Base-by-base conservation (phyloP, 2,797 vertebrate species). In the Phyllotis vaccarum region DNA sequence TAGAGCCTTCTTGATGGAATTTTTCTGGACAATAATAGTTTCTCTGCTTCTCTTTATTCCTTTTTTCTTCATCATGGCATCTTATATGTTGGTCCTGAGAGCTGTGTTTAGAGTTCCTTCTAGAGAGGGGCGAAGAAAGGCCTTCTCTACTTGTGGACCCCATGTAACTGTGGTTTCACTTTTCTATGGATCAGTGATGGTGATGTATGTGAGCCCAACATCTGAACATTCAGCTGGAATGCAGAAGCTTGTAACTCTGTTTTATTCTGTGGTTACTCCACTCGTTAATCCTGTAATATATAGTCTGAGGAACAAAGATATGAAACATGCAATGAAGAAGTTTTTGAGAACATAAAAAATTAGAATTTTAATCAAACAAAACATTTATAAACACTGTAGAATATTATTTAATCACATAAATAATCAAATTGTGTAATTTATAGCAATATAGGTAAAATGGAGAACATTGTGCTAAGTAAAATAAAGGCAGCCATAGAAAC, bases 201-300 rank as follows among this genome's bases (percentile, higher is more conserved):
- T 97, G 34, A 98, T 96, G 93, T 98, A 97, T 75, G 89, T 92
- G n/a, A 94, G 93, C 12, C 97, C 97, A 60, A 85, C 92, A 24
- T 79, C 94, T 11, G 76, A 81, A 5, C 91, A 97, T 76, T 92
- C 95, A 68, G 86, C 94, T 56, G 86, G 80, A 52, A 90, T 89
- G 49, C 97, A 98, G 86, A 97, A 97, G 43, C 68, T 82, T 56
- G 95, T 97, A 14, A 97, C 97, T 56, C 49, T 98, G 0, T 92
- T 97, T 72, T 98, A 98, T 80, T 96, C 97, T 60, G 70, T 97
- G 0, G 29, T 96, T 22, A 98, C 97, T 1, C 97, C 97, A n/a
- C 66, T 98, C 58, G 31, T 98, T 54, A 98, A 98, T 76, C 97
- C 97, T 82, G 6, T 98, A 11, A 98, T 98, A 76, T 97, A 98